Percentiles rank a stretch among this genome's conserved stretches.
Evolutionary conservation across 2,797 vertebrate genomes (phyloP).

Genomic region (Vultur gryphus): DNA sequence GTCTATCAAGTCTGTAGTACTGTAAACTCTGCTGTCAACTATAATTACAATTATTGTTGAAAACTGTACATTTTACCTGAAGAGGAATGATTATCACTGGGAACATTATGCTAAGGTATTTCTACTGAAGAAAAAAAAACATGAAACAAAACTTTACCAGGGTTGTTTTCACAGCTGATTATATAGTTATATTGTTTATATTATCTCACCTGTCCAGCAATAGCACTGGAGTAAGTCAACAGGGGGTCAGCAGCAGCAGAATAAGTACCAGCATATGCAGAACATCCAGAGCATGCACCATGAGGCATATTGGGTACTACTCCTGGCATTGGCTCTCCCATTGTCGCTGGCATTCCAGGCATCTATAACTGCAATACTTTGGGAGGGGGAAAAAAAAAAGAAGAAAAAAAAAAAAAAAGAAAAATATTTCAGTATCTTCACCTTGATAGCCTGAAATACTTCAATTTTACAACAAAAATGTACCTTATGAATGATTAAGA

Average conservation of each 20-base stretch:
- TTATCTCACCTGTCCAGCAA: slow-evolving; percentile 83
- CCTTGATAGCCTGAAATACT: background rate
- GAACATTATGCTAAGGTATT: background rate
- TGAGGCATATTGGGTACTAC: slow-evolving; percentile 64
- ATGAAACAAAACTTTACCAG: background rate
- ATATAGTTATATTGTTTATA: background rate
- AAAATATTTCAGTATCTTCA: background rate
- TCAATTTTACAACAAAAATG: background rate
- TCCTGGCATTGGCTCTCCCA: slow-evolving; percentile 45
- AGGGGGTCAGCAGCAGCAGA: slow-evolving; percentile 77
- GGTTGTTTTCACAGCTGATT: background rate
- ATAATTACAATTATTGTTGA: background rate
- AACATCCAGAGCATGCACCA: slow-evolving; percentile 68
- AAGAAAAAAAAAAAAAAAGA: background rate
- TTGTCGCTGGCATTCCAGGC: slow-evolving; percentile 75
- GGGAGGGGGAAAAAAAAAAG: background rate
- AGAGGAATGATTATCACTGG: background rate
- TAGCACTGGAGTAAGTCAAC: slow-evolving; percentile 84
- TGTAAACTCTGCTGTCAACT: background rate
- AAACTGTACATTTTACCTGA: background rate
- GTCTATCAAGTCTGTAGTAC: background rate
- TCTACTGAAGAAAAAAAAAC: background rate
- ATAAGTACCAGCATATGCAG: slow-evolving; percentile 69
- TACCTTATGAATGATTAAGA: background rate
- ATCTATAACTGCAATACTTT: slow-evolving; percentile 78